A percentile compares a stretch with the other conserved stretches of the same genome.
phyloP scores from a whole-genome alignment of 2,888 invertebrate genomes.

The Idaea dimidiata region DNA sequence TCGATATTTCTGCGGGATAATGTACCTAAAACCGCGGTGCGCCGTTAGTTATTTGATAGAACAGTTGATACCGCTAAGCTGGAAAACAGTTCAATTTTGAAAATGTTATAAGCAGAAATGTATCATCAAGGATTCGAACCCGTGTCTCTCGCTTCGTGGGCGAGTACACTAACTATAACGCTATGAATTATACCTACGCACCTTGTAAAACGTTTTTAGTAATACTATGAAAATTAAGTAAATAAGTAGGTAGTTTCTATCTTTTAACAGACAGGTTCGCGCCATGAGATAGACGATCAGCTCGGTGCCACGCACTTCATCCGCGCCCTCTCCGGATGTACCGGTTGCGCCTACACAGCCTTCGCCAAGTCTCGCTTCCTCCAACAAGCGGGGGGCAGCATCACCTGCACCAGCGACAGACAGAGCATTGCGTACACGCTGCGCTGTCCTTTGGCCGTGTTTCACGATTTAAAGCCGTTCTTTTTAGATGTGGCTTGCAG shows the following conservation, averaged over 20 bases:
- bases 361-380: slow-evolving; percentile 87
- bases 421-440: slow-evolving; percentile 90
- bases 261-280: slow-evolving; percentile 86
- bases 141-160: too few relatives aligned
- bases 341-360: slow-evolving; percentile 83
- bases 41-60: too few relatives aligned
- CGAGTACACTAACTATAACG: too few relatives aligned
- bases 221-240: too few relatives aligned
- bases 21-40: too few relatives aligned
- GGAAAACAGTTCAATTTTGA: too few relatives aligned
- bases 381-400: slow-evolving; percentile 87
- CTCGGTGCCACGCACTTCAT: slow-evolving; percentile 90
- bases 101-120: too few relatives aligned
- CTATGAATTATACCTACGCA: too few relatives aligned
- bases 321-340: slow-evolving; percentile 86
- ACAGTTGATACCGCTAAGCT: too few relatives aligned
- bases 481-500: slow-evolving; percentile 58
- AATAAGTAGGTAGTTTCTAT: slow-evolving; percentile 2
- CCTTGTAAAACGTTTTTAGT: too few relatives aligned
- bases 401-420: slow-evolving; percentile 85
- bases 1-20: too few relatives aligned
- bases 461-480: slow-evolving; percentile 48
- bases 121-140: too few relatives aligned
- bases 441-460: slow-evolving; percentile 47
- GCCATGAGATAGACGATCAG: slow-evolving; percentile 88